Conservation (phyloP, 1,140 invertebrate species). For the Zeugodacus cucurbitae region DNA sequence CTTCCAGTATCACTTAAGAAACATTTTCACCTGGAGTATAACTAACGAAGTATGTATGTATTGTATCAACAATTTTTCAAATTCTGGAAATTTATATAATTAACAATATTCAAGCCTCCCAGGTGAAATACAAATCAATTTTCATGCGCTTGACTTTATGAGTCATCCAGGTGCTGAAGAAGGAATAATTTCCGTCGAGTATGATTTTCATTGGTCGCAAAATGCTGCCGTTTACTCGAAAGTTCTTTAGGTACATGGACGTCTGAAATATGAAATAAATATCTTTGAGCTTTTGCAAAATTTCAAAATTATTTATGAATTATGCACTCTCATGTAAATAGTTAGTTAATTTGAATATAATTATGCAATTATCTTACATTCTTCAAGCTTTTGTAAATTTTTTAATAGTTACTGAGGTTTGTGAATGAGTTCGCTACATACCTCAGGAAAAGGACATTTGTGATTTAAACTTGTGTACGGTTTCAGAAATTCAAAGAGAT, state of each 20-base stretch:
- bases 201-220: background rate
- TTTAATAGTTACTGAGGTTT: too few species aligned
- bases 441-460: background rate
- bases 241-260: background rate
- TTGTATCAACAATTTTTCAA: too few species aligned
- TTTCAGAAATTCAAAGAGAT: background rate
- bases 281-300: background rate
- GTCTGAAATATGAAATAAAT: background rate
- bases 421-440: background rate
- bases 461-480: background rate
- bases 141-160: background rate
- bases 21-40: too few species aligned
- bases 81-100: too few species aligned
- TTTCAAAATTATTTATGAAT: too few species aligned
- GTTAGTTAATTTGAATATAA: too few species aligned
- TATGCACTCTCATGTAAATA: too few species aligned
- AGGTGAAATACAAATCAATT: background rate
- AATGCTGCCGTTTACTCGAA: background rate
- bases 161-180: background rate
- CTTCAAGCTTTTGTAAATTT: too few species aligned
- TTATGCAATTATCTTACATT: too few species aligned
- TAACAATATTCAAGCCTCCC: background rate
- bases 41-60: too few species aligned
- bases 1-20: too few species aligned
- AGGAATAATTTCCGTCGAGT: background rate